These are phyloP conservation scores for Drosophila maculinotata DNA, from an alignment of 2,888 invertebrate species.

Conservation along the genomic window DNA sequence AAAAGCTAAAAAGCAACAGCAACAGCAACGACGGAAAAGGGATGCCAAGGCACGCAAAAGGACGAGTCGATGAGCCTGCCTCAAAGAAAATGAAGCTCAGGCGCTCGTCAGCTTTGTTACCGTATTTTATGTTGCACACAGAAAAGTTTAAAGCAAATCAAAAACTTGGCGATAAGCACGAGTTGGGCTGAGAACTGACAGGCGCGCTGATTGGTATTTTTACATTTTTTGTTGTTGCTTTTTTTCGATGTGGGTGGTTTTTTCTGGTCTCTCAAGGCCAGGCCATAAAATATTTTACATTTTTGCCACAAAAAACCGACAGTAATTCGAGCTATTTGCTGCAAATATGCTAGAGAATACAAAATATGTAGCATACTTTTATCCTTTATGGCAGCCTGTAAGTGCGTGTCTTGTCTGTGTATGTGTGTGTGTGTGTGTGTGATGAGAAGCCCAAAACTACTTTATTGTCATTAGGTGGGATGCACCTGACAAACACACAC, in stretches of 20 bases:
- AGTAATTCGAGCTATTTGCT: constrained; percentile 67
- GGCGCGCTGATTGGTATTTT: constrained; percentile 77
- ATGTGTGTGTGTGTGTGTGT: constrained; percentile 5
- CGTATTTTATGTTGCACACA: constrained; percentile 44
- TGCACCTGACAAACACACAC: constrained; percentile 31
- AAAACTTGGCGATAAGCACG: constrained; percentile 79
- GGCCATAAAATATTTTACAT: constrained; percentile 75
- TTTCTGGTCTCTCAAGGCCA: constrained; percentile 47
- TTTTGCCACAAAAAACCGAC: constrained; percentile 44
- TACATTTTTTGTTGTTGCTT: constrained; percentile 25
- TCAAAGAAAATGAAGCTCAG: constrained; percentile 63
- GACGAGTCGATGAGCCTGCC: constrained; percentile 52
- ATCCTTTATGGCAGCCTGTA: constrained; percentile 1
- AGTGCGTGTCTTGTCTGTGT: not conserved
- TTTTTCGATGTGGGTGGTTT: constrained; percentile 8
- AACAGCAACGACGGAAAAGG: constrained; percentile 24
- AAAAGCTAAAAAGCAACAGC: constrained; percentile 6
- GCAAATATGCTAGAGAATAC: constrained; percentile 63
- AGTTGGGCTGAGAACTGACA: constrained; percentile 74
- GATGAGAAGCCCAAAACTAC: constrained; percentile 20
- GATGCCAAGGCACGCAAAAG: constrained; percentile 54
- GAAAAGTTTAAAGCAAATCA: constrained; percentile 78
- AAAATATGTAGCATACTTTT: constrained; percentile 61
- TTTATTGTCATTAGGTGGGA: constrained; percentile 21
- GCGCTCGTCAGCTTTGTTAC: constrained; percentile 42